These are phyloP conservation scores for Hippolais icterina DNA, from an alignment of 2,113 vertebrate genomes.

Conservation along the genomic window DNA sequence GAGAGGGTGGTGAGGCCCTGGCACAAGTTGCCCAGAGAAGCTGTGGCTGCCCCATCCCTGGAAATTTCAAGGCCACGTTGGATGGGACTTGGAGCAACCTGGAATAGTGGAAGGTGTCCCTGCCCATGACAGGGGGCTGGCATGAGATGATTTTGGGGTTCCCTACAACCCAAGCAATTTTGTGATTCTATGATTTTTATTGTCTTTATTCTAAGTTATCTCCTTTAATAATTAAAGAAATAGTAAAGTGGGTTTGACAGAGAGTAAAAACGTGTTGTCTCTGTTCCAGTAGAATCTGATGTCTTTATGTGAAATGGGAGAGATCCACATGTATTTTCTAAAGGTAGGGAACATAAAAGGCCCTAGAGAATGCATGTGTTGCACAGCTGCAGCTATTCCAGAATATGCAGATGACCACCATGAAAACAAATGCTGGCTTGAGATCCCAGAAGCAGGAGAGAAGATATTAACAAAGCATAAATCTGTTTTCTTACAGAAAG, in stretches of 20 bases:
- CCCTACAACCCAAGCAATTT: background rate
- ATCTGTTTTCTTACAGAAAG: background rate
- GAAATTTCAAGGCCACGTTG: fast-evolving
- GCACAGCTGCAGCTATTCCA: background rate
- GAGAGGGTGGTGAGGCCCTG: background rate
- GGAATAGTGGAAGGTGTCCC: background rate
- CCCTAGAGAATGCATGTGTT: background rate
- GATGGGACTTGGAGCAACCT: background rate
- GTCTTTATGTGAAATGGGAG: background rate
- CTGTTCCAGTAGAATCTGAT: background rate
- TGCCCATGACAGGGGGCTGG: fast-evolving
- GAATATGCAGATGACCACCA: background rate
- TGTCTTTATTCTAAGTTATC: background rate
- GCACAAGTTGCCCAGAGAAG: background rate
- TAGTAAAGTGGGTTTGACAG: background rate
- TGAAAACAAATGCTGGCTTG: background rate
- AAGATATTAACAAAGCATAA: background rate
- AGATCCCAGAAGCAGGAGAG: background rate
- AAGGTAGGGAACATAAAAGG: background rate
- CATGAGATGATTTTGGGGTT: background rate
- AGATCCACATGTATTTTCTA: background rate
- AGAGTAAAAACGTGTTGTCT: background rate
- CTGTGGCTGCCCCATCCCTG: background rate
- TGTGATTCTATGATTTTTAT: background rate
- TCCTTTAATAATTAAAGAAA: background rate